Conservation (phyloP, 1,140 invertebrate species). For the Cylas formicarius region DNA sequence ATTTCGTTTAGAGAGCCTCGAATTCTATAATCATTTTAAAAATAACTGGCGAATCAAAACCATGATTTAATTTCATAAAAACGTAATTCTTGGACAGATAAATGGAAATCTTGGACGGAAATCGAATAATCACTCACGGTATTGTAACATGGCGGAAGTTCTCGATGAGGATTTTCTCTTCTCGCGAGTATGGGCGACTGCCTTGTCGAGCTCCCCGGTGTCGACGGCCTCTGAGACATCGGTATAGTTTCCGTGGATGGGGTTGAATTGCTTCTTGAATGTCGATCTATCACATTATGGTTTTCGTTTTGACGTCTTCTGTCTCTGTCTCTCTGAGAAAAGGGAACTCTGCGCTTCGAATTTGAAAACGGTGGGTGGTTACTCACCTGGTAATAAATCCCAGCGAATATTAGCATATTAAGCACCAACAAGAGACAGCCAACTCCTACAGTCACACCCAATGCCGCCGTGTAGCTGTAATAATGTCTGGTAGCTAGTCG, state of each 20-base stretch:
- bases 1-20: too few species aligned
- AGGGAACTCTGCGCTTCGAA: background rate
- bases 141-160: conserved; percentile 45
- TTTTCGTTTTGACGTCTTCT: conserved; percentile 38
- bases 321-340: conserved; percentile 52
- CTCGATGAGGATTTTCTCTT: conserved; percentile 23
- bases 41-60: background rate
- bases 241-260: conserved; percentile 38
- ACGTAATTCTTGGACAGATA: too few species aligned
- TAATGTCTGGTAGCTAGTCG: conserved; percentile 50
- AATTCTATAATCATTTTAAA: too few species aligned
- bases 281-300: conserved; percentile 7
- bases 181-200: conserved; percentile 29
- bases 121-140: conserved; percentile 23
- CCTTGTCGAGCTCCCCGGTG: conserved; percentile 31
- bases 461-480: conserved; percentile 68
- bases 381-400: conserved; percentile 64
- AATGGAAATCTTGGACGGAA: too few species aligned
- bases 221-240: conserved; percentile 42
- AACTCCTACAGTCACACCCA: conserved; percentile 83
- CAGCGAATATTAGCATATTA: conserved; percentile 82
- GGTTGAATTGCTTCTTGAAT: conserved; percentile 25
- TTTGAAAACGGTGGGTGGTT: background rate
- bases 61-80: conserved; percentile 29
- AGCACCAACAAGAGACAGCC: conserved; percentile 79